Conservation (phyloP, 2,888 invertebrate species). For the Hybos culiciformis region DNA sequence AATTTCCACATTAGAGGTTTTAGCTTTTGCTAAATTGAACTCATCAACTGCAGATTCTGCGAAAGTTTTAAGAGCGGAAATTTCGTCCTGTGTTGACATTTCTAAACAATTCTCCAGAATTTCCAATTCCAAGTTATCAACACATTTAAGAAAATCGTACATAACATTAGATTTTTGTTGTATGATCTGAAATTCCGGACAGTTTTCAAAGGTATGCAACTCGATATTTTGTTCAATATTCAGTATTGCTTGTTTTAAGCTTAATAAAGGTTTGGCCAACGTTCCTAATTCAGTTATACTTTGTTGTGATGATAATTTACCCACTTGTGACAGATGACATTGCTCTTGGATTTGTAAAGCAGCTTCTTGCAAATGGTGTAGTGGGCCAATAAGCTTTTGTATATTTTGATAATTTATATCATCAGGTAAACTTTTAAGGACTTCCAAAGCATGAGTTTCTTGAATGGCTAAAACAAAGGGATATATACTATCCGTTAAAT, state of each 20-base stretch:
- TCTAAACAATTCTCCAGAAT: constrained; percentile 39
- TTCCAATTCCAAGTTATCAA: constrained; percentile 25
- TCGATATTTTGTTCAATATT: constrained; percentile 19
- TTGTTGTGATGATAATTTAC: constrained; percentile 15
- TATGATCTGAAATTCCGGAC: constrained; percentile 16
- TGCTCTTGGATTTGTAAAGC: constrained; percentile 27
- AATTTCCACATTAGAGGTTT: constrained; percentile 15
- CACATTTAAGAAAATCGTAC: constrained; percentile 21
- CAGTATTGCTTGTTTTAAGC: constrained; percentile 20
- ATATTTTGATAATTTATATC: constrained; percentile 6
- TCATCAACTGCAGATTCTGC: constrained; percentile 28
- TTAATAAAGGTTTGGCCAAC: constrained; percentile 19
- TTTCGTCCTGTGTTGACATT: constrained; percentile 43
- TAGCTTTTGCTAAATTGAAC: too few species aligned
- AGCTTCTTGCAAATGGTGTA: constrained; percentile 29
- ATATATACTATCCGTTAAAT: constrained; percentile 18
- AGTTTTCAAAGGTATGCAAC: constrained; percentile 16
- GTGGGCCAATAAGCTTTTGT: constrained; percentile 24
- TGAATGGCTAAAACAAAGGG: constrained; percentile 21
- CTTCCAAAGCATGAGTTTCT: constrained; percentile 21
- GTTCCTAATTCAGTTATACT: constrained; percentile 16
- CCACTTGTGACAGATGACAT: constrained; percentile 22
- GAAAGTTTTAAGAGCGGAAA: constrained; percentile 43
- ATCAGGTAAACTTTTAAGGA: constrained; percentile 19
- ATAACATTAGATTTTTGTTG: constrained; percentile 18